Evolutionary conservation across 35 echinoderm and acorn worm genomes (phyloP).

Genomic region (Amphiura filiformis): DNA sequence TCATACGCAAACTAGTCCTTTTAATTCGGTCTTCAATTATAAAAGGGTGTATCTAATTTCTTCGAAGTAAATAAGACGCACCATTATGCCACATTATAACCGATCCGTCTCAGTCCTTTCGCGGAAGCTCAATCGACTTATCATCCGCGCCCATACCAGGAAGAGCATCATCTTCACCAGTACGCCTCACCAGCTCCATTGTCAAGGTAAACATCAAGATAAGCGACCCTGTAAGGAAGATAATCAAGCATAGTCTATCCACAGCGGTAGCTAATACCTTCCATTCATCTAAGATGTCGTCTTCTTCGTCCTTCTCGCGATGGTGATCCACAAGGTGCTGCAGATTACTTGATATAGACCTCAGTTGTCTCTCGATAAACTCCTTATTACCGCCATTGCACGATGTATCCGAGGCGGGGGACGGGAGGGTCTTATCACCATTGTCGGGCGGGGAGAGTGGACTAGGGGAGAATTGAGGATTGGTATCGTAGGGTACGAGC

Average conservation of each 20-base stretch:
- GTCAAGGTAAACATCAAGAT: constrained; percentile 25
- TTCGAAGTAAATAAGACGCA: too few relatives aligned
- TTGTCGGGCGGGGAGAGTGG: too few relatives aligned
- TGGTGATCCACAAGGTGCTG: constrained; percentile 28
- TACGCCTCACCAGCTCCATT: background rate
- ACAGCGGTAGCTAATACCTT: constrained; percentile 42
- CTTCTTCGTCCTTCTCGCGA: constrained; percentile 23
- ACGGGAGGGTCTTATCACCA: too few relatives aligned
- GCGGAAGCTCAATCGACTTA: too few relatives aligned
- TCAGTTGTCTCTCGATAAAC: constrained; percentile 35
- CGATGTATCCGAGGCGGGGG: too few relatives aligned
- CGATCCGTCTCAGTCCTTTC: too few relatives aligned
- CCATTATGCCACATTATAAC: too few relatives aligned
- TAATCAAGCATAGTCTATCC: constrained; percentile 33
- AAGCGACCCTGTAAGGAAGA: constrained; percentile 12
- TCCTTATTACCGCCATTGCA: too few relatives aligned
- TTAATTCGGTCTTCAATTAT: too few relatives aligned
- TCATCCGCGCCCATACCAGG: background rate
- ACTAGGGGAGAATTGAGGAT: background rate
- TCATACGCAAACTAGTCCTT: too few relatives aligned
- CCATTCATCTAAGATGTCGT: constrained; percentile 30
- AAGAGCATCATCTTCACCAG: constrained; percentile 1
- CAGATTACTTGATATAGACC: constrained; percentile 22
- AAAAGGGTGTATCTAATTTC: too few relatives aligned
- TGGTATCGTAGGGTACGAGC: background rate